Evolutionary conservation across 2,797 vertebrate genomes (phyloP).

Genomic region (Acanthurus lineatus): DNA sequence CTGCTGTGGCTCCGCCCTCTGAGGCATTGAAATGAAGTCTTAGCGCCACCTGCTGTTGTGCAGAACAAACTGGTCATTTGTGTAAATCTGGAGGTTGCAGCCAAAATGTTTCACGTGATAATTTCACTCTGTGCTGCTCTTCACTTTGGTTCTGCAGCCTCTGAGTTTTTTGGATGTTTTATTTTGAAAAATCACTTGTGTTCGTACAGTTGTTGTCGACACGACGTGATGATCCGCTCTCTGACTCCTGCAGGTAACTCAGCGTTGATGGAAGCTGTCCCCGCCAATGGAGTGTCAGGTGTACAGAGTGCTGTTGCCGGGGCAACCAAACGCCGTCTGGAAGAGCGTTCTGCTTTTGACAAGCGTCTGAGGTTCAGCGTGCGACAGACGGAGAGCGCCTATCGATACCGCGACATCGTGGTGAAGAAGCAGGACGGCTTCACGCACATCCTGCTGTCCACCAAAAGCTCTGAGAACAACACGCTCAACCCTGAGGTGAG

Average conservation of each 20-base stretch:
- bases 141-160: too few relatives aligned
- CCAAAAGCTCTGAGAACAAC: slow-evolving; percentile 97
- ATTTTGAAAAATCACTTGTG: too few relatives aligned
- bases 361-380: slow-evolving; percentile 96
- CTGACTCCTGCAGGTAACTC: slow-evolving; percentile 83
- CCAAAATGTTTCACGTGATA: too few relatives aligned
- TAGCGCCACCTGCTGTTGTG: too few relatives aligned
- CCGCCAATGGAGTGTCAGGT: slow-evolving; percentile 88
- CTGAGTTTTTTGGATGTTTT: too few relatives aligned
- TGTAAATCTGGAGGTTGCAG: too few relatives aligned
- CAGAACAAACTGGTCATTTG: too few relatives aligned
- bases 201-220: too few relatives aligned
- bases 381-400: slow-evolving; percentile 96
- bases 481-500: slow-evolving; percentile 91
- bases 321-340: slow-evolving; percentile 89
- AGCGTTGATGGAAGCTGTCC: slow-evolving; percentile 88
- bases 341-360: slow-evolving; percentile 93
- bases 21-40: too few relatives aligned
- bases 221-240: background rate
- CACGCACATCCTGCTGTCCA: slow-evolving; percentile 97
- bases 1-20: too few relatives aligned
- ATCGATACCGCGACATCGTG: slow-evolving; percentile 96
- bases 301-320: slow-evolving; percentile 86
- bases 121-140: too few relatives aligned
- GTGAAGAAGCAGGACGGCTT: slow-evolving; percentile 98